These are phyloP conservation scores for Semnopithecus entellus DNA, from an alignment of 2,113 vertebrate genomes.

Conservation along the genomic window DNA sequence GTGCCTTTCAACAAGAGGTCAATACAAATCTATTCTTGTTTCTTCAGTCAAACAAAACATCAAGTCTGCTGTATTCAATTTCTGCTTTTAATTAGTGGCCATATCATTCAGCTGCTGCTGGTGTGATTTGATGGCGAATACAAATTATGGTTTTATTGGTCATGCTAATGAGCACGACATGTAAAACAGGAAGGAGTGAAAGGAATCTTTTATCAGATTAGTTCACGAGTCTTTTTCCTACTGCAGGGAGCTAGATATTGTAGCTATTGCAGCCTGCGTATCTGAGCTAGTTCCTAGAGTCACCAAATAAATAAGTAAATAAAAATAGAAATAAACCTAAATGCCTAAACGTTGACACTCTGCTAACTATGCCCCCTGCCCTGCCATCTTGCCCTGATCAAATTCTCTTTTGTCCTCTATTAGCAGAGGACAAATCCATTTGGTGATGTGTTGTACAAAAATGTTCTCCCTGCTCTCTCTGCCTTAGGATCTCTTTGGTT, in stretches of 20 bases:
- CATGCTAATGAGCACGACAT: slow-evolving; percentile 1
- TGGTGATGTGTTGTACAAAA: background rate
- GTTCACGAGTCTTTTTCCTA: background rate
- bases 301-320: background rate
- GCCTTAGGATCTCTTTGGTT: background rate
- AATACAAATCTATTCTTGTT: background rate
- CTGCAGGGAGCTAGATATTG: background rate
- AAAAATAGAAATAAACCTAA: background rate
- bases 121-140: background rate
- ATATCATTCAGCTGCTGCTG: background rate
- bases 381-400: background rate
- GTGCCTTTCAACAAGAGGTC: background rate
- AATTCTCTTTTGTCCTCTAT: background rate
- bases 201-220: background rate
- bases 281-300: background rate
- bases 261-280: background rate
- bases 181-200: background rate
- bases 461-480: background rate
- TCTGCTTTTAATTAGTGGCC: slow-evolving; percentile 35
- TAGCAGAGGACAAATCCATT: background rate
- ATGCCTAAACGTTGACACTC: background rate
- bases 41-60: background rate
- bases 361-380: background rate
- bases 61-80: background rate
- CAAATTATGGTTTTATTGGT: background rate